phyloP scores from a whole-genome alignment of 2,113 vertebrate species.

The Saguinus midas region DNA sequence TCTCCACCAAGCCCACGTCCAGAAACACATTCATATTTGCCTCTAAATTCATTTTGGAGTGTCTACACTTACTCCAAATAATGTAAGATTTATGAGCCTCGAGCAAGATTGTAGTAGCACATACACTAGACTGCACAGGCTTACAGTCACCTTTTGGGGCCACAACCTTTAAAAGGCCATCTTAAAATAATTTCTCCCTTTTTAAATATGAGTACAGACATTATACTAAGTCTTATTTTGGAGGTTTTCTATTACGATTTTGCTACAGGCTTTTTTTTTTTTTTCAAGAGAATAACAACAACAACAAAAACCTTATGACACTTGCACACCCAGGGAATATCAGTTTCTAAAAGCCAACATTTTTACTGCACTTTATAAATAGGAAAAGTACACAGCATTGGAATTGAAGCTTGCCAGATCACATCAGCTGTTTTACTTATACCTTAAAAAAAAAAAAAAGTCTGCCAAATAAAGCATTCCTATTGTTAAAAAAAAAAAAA shows the following conservation, averaged over 20 bases:
- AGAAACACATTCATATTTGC: conserved; percentile 62
- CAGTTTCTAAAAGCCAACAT: conserved; percentile 71
- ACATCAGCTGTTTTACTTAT: conserved; percentile 76
- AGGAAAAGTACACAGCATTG: conserved; percentile 65
- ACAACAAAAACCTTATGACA: not conserved
- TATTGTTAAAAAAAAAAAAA: conserved; percentile 28
- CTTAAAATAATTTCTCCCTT: conserved; percentile 18
- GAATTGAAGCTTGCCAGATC: conserved; percentile 66
- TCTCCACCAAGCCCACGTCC: conserved; percentile 54
- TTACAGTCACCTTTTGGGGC: not conserved
- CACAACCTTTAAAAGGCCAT: conserved; percentile 30
- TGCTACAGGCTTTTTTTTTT: not conserved
- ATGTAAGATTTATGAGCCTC: conserved; percentile 73
- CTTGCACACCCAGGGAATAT: conserved; percentile 66
- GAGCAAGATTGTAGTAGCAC: conserved; percentile 43
- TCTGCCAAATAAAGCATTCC: conserved; percentile 73
- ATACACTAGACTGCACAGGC: not conserved
- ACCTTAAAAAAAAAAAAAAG: conserved; percentile 25
- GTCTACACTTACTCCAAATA: conserved; percentile 68
- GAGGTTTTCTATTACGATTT: conserved; percentile 44
- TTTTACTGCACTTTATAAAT: conserved; percentile 74
- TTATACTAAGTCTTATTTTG: conserved; percentile 28
- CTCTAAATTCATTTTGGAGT: conserved; percentile 69
- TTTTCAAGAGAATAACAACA: conserved; percentile 59
- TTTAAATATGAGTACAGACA: not conserved